Evolutionary conservation across 2,113 vertebrate genomes (phyloP), one percentile per base, ranked within the genome.

Genomic region (Dicrurus megarhynchus): DNA sequence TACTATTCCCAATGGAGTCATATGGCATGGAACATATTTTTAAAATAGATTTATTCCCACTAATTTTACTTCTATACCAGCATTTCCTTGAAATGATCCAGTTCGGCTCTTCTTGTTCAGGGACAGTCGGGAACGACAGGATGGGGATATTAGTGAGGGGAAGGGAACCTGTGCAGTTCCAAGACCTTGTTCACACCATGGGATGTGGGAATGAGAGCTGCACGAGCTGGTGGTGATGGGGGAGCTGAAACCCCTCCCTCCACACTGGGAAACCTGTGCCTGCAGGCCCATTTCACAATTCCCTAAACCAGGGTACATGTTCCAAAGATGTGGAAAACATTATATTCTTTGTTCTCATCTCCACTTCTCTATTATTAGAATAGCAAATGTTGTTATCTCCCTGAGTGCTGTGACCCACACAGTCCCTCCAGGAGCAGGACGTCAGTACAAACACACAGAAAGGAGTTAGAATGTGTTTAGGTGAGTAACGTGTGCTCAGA

Each of bases 11-110:
- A 56, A 0, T 35, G 63, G 90, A 86, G 52, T 42, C 30, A 27
- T 9, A 46, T 55, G 37, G 75, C 79, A 90, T 74, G 86, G 85
- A 94, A 92, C 60, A 92, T 56, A 37, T 35, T 92, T 91, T 93
- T 37, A 9, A 92, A 91, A 97, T 78, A 96, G 86, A 84, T 75
- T 71, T 87, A 86, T 92, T 95, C 64, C 68, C 52, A 28, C 9
- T 71, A 32, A 39, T 84, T 91, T 84, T 75, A 80, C 20, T 61
- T 75, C 8, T 20, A 53, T 52, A 71, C 30, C 47, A 67, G 33
- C 49, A 63, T 52, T 95, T 92, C 52, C 80, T 94, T 94, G 86
- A 78, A 89, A 68, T 41, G 20, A 70, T 10, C n/a, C 52, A 53
- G 19, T 90, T 77, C 77, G 50, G 53, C 59, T 41, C 39, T 37